Evolutionary conservation across 92 coral and sea anemone species (phyloP).

Genomic region (Phenganax marumi): DNA sequence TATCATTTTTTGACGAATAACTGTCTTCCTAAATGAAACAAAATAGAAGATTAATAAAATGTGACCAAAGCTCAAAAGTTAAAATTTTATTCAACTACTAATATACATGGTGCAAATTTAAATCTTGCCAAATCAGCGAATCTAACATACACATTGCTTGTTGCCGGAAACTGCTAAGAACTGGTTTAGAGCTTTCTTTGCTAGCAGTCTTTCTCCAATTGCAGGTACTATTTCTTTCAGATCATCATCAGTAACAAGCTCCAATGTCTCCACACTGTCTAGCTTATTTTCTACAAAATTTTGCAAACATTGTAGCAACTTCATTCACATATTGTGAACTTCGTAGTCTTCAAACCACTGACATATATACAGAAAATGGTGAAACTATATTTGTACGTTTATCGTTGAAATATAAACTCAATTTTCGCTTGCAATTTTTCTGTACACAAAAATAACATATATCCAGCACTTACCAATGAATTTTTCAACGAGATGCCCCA

Average conservation of each 20-base stretch:
- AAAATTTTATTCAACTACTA: too few species aligned
- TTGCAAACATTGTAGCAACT: not conserved
- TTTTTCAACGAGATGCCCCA: not conserved
- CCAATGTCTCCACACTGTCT: constrained; percentile 1
- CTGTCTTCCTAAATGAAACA: too few species aligned
- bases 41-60: too few species aligned
- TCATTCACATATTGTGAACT: not conserved
- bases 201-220: not conserved
- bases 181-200: constrained; percentile 5
- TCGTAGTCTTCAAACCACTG: not conserved
- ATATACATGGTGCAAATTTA: too few species aligned
- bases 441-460: not conserved
- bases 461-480: not conserved
- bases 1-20: too few species aligned
- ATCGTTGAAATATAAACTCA: too few species aligned
- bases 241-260: not conserved
- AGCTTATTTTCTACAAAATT: constrained; percentile 18
- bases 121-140: too few species aligned
- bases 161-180: not conserved
- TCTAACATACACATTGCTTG: not conserved
- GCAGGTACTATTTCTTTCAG: constrained; percentile 17
- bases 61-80: too few species aligned
- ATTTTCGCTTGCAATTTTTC: too few species aligned
- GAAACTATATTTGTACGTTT: not conserved
- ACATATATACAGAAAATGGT: not conserved